Conservation (phyloP, 2,797 vertebrate genomes). For the Morelia viridis region DNA sequence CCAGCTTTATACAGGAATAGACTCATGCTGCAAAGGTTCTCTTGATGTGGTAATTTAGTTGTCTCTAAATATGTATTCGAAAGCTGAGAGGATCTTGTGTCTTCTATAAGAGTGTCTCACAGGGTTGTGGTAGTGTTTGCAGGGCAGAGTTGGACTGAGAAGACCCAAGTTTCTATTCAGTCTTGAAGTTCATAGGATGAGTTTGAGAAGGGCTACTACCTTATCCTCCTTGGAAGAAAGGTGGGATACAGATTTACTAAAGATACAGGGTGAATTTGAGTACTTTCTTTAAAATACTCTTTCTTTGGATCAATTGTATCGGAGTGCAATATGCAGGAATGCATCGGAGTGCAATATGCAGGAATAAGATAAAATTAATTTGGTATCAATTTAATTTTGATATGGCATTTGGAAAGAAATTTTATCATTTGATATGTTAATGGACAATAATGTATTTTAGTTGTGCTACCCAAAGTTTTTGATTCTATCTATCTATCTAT, state of each 20-base stretch:
- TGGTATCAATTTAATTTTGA: neutral
- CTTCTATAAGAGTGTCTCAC: neutral
- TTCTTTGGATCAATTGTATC: neutral
- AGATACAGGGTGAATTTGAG: neutral
- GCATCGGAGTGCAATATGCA: neutral
- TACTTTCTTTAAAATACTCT: neutral
- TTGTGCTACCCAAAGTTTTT: neutral
- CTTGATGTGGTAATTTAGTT: neutral
- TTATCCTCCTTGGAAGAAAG: neutral
- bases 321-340: too few relatives aligned
- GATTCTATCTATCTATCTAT: neutral
- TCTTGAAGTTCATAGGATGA: neutral
- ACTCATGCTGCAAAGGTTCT: neutral
- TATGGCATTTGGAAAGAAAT: neutral
- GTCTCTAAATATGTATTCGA: neutral
- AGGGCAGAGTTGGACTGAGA: neutral
- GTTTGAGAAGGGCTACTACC: neutral
- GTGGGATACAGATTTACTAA: neutral
- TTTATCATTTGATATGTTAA: neutral
- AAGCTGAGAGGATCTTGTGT: neutral
- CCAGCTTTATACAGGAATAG: neutral
- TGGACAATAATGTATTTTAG: neutral
- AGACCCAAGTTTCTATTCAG: neutral
- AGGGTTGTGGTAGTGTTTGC: neutral
- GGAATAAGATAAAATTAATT: neutral